These are phyloP conservation scores for Xenentodon cancila DNA, from an alignment of 2,797 vertebrate genomes.

Conservation along the genomic window DNA sequence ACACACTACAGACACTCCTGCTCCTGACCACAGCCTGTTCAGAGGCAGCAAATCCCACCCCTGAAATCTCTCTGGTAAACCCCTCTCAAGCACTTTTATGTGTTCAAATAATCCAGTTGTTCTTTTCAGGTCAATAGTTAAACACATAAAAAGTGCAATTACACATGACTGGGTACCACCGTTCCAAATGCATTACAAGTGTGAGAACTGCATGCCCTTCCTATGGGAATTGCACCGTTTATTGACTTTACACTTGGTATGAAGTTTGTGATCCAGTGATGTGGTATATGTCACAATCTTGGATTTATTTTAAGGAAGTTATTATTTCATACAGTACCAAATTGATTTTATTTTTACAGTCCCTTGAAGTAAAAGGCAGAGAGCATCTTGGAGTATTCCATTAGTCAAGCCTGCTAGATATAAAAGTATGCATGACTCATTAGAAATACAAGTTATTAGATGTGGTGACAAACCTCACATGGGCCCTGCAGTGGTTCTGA, in stretches of 20 bases:
- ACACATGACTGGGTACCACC: conserved; percentile 73
- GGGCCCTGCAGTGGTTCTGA: not conserved
- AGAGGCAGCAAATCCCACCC: conserved; percentile 45
- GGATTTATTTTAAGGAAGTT: conserved; percentile 12
- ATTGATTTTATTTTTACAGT: conserved; percentile 3
- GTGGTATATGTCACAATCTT: conserved; percentile 15
- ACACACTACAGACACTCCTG: conserved; percentile 34
- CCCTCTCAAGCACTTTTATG: conserved; percentile 74
- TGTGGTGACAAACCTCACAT: conserved; percentile 6
- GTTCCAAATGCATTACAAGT: conserved; percentile 57
- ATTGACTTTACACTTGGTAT: conserved; percentile 33
- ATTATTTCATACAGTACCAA: conserved; percentile 1
- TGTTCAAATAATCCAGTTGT: conserved; percentile 81
- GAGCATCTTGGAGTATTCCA: not conserved
- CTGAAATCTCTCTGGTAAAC: conserved; percentile 56
- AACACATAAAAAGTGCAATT: conserved; percentile 84
- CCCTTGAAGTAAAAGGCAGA: not conserved
- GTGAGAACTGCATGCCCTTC: conserved; percentile 61
- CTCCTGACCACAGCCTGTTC: conserved; percentile 55
- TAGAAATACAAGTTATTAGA: not conserved
- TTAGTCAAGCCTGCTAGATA: not conserved
- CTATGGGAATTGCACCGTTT: conserved; percentile 38
- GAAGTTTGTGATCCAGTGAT: conserved; percentile 38
- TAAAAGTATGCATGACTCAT: not conserved
- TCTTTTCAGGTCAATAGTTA: conserved; percentile 87